Base-by-base conservation (phyloP, 2,888 invertebrate genomes). In the Diadegma fenestrale region DNA sequence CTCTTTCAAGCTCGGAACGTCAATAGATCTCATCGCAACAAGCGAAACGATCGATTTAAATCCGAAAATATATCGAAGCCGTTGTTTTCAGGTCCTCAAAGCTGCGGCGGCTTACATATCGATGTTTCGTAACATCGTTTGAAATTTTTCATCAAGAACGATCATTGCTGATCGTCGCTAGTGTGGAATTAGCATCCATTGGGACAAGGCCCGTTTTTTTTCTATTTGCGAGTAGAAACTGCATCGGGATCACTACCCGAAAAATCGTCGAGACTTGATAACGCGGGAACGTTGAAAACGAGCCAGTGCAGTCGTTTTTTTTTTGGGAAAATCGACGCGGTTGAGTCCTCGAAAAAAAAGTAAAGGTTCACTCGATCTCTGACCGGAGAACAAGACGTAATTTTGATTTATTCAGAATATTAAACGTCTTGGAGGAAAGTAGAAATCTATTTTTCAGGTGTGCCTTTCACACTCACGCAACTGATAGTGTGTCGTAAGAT, bases 31-130 rank as follows among this genome's bases (percentile, higher is more conserved):
- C 43, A 14, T 0, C 12, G 7, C 12, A 26, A 22, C 22, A 22
- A 22, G 2, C 10, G 12, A 54, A 10, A 2, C 10, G 12, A 58
- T 58, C 26, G 0, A 14, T 66, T 41, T 14, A 14, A 14, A 43
- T 41, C 22, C 22, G 3, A 3, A 64, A 41, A 63, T 58, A 14
- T 0, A 2, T 58, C 37, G 8, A 1, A 37, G 37, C 10, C 8
- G 12, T 54, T 33, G 19, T 26, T 69, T 71, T 63, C 71, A 79
- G 79, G 41, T 71, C 7, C 26, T 79, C 1, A 79, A 71, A 79
- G 63, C 69, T 26, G 26, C 79, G n/a, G 48, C 63, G 79, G 79
- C 71, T 71, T 79, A 79, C 19, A 63, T 71, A 22, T 79, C 71
- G 37, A 66, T 78, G 68, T 68, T 78, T 12, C 78, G 78, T 7